Evolutionary conservation across 2,888 invertebrate genomes (phyloP), one percentile per base, ranked within the genome.

Genomic region (Biston betularia): DNA sequence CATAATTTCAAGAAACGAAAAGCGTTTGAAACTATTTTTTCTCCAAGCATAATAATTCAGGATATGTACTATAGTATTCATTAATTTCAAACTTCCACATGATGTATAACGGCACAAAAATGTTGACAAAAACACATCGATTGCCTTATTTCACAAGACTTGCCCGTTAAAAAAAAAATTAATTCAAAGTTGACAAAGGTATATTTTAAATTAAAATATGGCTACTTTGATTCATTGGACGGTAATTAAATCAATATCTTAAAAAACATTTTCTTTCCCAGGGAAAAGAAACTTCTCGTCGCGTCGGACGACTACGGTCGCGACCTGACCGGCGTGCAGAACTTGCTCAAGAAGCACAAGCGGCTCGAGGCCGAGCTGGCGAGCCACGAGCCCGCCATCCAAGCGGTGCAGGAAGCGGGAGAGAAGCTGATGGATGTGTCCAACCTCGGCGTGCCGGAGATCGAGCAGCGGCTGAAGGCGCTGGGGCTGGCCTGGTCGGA

Each of bases 291-390:
- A 85, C 94, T 99, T 38, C 94, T 99, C 33, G 99, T 99, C 0
- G 98, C 98, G 2, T 99, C 99, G 0, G 99, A 99, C 88, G 99
- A 99, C 91, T 99, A 99, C 86, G 99, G 99, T 0, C 97, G 99
- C 71, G 99, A 99, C 88, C 94, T 99, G 78, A 99, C 99, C 6
- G 99, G 99, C 45, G 99, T 99, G 0, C 99, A 99, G 89, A 99
- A 99, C 88, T 94, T 99, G 65, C 97, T 98, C 83, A 99, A 99
- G 95, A 99, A 99, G 89, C 99, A 99, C 94, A 99, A 99, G 92
- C 97, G 99, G 8, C 94, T 99, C n/a, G 99, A 99, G 82, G 98
- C 98, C 0, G 99, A 99, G 88, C 94, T 99, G 57, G 98, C 96
- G n/a, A 98, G 98, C 63, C 99, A 99, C 90, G 99, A 99, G 88